A percentile compares a stretch with the other conserved stretches of the same genome.
These are phyloP conservation scores for Poliocrania exsul DNA, from an alignment of 2,797 vertebrate genomes.

Conservation along the genomic window DNA sequence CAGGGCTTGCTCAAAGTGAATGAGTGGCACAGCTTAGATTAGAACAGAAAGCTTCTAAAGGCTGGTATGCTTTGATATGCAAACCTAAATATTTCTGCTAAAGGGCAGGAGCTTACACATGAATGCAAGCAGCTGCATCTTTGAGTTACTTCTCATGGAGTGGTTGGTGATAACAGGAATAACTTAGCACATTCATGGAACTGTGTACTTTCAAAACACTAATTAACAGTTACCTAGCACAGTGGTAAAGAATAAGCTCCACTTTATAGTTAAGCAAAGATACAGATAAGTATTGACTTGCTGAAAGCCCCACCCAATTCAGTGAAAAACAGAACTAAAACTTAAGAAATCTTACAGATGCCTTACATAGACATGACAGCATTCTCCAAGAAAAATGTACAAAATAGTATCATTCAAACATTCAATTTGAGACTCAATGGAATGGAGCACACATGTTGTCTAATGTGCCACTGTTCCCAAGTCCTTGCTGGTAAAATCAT, in stretches of 20 bases:
- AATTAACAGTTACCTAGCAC: background rate
- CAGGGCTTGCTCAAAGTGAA: background rate
- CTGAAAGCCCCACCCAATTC: background rate
- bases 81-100: constrained; percentile 65
- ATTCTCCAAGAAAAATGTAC: background rate
- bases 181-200: background rate
- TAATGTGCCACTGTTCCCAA: background rate
- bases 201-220: background rate
- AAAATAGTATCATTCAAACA: background rate
- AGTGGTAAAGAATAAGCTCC: background rate
- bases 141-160: background rate
- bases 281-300: background rate
- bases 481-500: background rate
- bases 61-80: constrained; percentile 70
- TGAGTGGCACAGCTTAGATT: constrained; percentile 50
- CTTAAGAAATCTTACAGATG: background rate
- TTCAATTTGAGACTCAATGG: background rate
- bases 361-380: background rate
- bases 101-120: constrained; percentile 50
- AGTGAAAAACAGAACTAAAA: background rate
- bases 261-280: background rate
- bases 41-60: constrained; percentile 55
- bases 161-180: background rate
- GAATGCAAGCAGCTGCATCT: constrained; percentile 63
- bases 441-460: background rate